Evolutionary conservation across 2,797 vertebrate genomes (phyloP).

Genomic region (Emys orbicularis): DNA sequence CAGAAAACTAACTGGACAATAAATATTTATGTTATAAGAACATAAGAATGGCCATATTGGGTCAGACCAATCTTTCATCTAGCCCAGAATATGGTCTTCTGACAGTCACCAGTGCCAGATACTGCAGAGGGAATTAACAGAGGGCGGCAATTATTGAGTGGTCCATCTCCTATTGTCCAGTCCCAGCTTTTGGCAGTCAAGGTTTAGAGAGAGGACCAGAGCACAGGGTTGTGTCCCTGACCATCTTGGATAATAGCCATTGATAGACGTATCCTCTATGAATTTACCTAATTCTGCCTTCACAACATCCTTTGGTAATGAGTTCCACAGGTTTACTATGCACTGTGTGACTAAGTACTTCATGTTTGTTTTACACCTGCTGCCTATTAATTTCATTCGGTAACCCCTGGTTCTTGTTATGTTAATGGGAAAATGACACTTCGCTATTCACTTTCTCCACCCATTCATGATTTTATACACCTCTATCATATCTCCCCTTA

Average conservation of each 20-base stretch:
- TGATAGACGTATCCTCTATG: neutral
- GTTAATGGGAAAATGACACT: too few relatives aligned
- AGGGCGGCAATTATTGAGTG: neutral
- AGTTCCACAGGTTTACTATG: neutral
- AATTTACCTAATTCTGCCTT: neutral
- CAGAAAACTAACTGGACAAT: too few relatives aligned
- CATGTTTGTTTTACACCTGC: neutral
- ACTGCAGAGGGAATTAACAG: neutral
- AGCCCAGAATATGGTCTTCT: neutral
- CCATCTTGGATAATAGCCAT: neutral
- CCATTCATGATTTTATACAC: too few relatives aligned
- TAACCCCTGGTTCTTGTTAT: neutral
- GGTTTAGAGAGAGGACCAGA: neutral
- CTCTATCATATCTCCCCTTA: too few relatives aligned
- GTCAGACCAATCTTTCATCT: neutral
- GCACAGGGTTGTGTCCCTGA: neutral
- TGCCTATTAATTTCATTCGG: neutral
- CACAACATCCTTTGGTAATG: too few relatives aligned
- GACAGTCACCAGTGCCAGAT: neutral
- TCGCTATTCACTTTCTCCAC: too few relatives aligned
- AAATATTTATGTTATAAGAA: too few relatives aligned
- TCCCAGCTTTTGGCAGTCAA: neutral
- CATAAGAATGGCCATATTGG: too few relatives aligned
- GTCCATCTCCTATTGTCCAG: neutral
- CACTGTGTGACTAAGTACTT: neutral